Base-by-base conservation (phyloP, 2,888 invertebrate species). In the Anaspis maculata region DNA sequence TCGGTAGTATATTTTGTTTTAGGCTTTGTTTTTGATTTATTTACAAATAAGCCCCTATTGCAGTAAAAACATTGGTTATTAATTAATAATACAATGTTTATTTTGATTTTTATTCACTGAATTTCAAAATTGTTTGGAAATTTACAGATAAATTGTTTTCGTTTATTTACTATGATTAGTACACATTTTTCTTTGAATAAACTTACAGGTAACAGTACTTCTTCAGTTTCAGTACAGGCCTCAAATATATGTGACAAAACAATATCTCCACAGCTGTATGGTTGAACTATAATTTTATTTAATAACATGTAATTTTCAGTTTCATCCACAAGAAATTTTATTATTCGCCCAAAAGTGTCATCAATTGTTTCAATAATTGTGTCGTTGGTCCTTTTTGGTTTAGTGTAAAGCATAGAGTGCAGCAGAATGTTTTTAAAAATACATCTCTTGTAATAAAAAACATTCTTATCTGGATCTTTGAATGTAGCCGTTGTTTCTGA, bases 71-170 rank as follows among this genome's bases (percentile, higher is more conserved):
- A 19, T 5, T 19, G 9, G 9, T 19, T 19, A 19, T 6, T 19
- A 19, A 6, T 19, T 9, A 19, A 5, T 19, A 5, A 19, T 19
- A 9, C 9, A 5, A 6, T 19, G 9, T 19, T 19, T 19, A 19
- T 6, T 19, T 19, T 19, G n/a, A n/a, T n/a, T n/a, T 4, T 24
- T 11, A 5, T 9, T 24, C 24, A 24, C 11, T 24, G 24, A 9
- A 24, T 24, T 24, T 24, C 24, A 24, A 9, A 24, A 4, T 9
- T 9, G 11, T 24, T 24, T 24, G 24, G 24, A 11, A 24, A 24
- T 11, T 24, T 5, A 11, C 24, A 24, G 10, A 24, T 24, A 10
- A 10, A 24, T 24, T 24, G 11, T 24, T 11, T 10, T 11, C 12
- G 12, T 7, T 10, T 9, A 7, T 24, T 11, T 7, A 24, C 4